These are phyloP conservation scores for Nemopilema nomurai DNA, from an alignment of 30 jellyfish, hydroid and myxozoan species.

Conservation along the genomic window DNA sequence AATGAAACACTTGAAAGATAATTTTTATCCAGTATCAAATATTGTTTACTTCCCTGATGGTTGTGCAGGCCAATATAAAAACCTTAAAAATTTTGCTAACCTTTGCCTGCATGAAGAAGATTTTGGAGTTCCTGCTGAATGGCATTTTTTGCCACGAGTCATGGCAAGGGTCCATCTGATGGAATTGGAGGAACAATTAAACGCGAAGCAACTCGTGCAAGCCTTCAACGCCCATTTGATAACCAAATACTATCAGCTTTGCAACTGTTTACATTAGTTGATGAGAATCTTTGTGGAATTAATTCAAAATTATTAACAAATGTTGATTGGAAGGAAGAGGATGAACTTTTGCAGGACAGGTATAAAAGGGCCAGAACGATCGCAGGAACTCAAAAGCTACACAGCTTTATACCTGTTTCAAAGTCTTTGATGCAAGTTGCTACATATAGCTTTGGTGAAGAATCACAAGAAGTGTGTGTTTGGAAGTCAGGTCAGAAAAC, in stretches of 20 bases:
- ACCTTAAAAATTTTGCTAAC: conserved; percentile 15
- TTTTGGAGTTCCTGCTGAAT: conserved; percentile 34
- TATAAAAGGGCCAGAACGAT: conserved; percentile 16
- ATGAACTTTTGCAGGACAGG: conserved; percentile 19
- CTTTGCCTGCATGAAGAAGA: conserved; percentile 46
- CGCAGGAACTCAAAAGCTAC: conserved; percentile 40
- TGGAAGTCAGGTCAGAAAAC: conserved; percentile 8
- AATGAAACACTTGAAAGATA: background rate
- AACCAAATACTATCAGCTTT: conserved; percentile 10
- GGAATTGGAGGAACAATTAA: conserved; percentile 69
- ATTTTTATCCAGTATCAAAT: background rate
- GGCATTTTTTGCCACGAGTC: conserved; percentile 63
- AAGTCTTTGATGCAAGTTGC: background rate
- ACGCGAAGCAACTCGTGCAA: conserved; percentile 40
- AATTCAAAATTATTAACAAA: conserved; percentile 1
- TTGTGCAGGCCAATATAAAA: conserved; percentile 51
- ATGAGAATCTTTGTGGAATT: background rate
- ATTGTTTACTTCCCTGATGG: conserved; percentile 45
- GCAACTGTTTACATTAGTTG: conserved; percentile 18
- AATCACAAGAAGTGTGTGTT: background rate
- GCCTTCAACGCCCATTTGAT: conserved; percentile 24
- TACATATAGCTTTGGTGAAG: background rate
- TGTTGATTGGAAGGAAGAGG: background rate
- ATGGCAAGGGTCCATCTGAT: conserved; percentile 68
- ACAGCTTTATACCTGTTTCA: conserved; percentile 17